These are phyloP conservation scores for Heteromyza rotundicornis DNA, from an alignment of 2,888 invertebrate genomes.

Conservation along the genomic window DNA sequence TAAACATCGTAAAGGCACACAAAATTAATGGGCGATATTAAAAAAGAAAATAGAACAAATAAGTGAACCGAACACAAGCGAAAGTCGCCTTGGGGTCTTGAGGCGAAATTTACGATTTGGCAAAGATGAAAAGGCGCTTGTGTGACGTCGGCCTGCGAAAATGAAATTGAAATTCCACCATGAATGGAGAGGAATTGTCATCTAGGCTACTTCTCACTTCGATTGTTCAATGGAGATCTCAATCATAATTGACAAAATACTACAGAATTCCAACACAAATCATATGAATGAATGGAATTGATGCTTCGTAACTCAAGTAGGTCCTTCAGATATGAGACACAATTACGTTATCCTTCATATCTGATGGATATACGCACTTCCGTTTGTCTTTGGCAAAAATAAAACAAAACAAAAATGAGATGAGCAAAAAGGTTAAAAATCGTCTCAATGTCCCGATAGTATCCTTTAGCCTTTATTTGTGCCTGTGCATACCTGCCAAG, in stretches of 20 bases:
- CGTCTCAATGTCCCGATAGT: neutral
- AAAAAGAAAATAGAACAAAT: too few relatives aligned
- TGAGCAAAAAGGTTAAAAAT: neutral
- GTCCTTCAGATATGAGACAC: neutral
- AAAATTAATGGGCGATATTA: neutral
- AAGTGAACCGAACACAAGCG: neutral
- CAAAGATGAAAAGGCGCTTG: conserved; percentile 30
- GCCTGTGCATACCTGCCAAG: neutral
- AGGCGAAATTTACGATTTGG: conserved; percentile 30
- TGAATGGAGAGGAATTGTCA: too few relatives aligned
- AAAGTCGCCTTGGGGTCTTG: neutral
- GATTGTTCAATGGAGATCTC: too few relatives aligned
- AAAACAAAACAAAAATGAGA: neutral
- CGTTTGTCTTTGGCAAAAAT: neutral
- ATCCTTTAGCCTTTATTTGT: neutral
- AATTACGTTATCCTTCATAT: neutral
- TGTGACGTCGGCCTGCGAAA: conserved; percentile 2
- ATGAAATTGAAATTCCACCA: neutral
- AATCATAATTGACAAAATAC: too few relatives aligned
- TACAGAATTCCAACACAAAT: too few relatives aligned
- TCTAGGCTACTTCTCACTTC: too few relatives aligned
- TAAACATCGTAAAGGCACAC: conserved; percentile 16
- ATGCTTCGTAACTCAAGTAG: neutral
- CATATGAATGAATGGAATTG: neutral
- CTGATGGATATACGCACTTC: neutral